These are phyloP conservation scores for Stegodyphus dumicola DNA, from an alignment of 1,140 invertebrate species.

Conservation along the genomic window DNA sequence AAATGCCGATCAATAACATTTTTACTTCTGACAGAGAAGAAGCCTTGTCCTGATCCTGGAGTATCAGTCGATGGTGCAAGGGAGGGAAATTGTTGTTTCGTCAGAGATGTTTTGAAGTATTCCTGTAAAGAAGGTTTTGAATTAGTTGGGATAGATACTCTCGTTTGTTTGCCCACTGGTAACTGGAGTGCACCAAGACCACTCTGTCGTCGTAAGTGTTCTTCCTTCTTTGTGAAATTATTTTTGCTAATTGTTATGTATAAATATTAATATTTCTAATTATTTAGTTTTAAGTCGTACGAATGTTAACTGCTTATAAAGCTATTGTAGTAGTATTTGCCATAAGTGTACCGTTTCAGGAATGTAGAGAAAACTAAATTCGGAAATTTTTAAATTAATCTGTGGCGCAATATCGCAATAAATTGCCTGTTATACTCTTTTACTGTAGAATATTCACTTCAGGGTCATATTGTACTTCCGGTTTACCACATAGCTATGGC, in stretches of 20 bases:
- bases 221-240: not conserved
- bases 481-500: too few species aligned
- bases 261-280: not conserved
- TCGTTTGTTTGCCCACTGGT: constrained; percentile 12
- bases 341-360: too few species aligned
- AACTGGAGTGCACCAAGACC: constrained; percentile 35
- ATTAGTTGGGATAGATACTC: not conserved
- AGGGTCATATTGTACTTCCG: too few species aligned
- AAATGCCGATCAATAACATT: not conserved
- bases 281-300: not conserved
- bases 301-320: not conserved
- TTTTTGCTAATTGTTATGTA: too few species aligned
- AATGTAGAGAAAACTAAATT: too few species aligned
- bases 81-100: constrained; percentile 21
- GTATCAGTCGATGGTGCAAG: constrained; percentile 35
- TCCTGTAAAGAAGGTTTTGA: constrained; percentile 30
- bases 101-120: constrained; percentile 8
- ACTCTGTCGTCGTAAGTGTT: constrained; percentile 47
- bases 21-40: constrained; percentile 32
- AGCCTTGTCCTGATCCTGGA: constrained; percentile 42
- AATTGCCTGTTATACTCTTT: too few species aligned
- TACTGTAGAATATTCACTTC: too few species aligned
- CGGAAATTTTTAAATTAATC: too few species aligned
- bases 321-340: not conserved
- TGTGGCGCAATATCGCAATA: too few species aligned